phyloP scores from a whole-genome alignment of 2,113 vertebrate genomes.

The Ovis canadensis region DNA sequence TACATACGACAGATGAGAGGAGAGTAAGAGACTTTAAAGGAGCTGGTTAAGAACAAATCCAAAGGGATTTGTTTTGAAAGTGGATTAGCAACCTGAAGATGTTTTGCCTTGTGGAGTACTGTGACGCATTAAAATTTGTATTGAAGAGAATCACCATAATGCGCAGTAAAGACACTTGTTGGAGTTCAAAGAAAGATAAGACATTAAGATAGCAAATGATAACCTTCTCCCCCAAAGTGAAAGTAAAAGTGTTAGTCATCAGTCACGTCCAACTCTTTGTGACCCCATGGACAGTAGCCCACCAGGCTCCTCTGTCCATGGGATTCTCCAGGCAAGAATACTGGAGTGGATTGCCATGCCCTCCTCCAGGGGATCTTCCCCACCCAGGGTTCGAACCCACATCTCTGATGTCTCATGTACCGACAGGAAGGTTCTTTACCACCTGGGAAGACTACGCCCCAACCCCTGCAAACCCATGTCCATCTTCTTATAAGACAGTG shows the following conservation, averaged over 20 bases:
- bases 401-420: background rate
- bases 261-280: background rate
- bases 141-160: background rate
- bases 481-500: background rate
- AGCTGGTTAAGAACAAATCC: background rate
- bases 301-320: background rate
- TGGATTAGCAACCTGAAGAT: background rate
- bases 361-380: background rate
- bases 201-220: background rate
- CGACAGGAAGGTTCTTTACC: background rate
- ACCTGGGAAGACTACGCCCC: background rate
- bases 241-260: background rate
- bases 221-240: background rate
- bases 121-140: background rate
- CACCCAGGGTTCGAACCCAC: background rate
- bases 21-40: background rate
- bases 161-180: background rate
- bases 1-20: background rate
- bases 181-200: background rate
- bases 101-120: background rate
- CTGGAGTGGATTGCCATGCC: background rate
- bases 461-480: background rate
- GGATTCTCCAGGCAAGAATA: background rate
- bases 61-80: background rate
- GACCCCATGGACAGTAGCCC: background rate